These are phyloP conservation scores for Meandrusa payeni DNA, from an alignment of 2,888 invertebrate genomes.

Conservation along the genomic window DNA sequence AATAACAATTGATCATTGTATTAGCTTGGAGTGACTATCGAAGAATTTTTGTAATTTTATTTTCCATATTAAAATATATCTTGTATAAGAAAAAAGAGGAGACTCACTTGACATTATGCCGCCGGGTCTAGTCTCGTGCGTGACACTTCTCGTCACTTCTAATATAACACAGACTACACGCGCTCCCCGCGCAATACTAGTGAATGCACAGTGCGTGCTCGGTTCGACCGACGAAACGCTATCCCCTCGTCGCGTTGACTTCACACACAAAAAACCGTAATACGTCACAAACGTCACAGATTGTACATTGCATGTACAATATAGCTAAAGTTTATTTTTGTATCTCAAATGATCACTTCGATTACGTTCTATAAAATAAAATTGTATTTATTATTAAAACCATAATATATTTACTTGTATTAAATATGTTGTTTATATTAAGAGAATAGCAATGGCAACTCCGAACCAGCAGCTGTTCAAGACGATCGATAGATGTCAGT, in stretches of 20 bases:
- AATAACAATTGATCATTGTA: not conserved
- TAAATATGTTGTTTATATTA: not conserved
- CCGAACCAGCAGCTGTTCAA: constrained; percentile 59
- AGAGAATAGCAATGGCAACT: constrained; percentile 49
- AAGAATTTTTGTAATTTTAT: not conserved
- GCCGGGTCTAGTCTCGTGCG: constrained; percentile 67
- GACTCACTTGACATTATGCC: constrained; percentile 74
- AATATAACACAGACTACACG: constrained; percentile 64
- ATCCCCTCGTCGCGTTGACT: constrained; percentile 43
- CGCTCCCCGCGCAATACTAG: constrained; percentile 68
- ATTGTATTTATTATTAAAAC: not conserved
- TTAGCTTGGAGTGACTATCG: not conserved
- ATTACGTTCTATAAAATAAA: not conserved
- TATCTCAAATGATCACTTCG: not conserved
- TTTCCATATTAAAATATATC: not conserved
- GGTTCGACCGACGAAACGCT: constrained; percentile 41
- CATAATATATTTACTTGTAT: too few species aligned
- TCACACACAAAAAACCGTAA: constrained; percentile 38
- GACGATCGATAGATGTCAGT: constrained; percentile 79
- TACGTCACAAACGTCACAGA: constrained; percentile 27
- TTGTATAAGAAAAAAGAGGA: constrained; percentile 11
- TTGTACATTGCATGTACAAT: not conserved
- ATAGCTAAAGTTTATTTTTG: not conserved
- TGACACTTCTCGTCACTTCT: constrained; percentile 71
- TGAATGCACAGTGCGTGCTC: constrained; percentile 64